Conservation (phyloP, 2,797 vertebrate species). For the Trachops cirrhosus region DNA sequence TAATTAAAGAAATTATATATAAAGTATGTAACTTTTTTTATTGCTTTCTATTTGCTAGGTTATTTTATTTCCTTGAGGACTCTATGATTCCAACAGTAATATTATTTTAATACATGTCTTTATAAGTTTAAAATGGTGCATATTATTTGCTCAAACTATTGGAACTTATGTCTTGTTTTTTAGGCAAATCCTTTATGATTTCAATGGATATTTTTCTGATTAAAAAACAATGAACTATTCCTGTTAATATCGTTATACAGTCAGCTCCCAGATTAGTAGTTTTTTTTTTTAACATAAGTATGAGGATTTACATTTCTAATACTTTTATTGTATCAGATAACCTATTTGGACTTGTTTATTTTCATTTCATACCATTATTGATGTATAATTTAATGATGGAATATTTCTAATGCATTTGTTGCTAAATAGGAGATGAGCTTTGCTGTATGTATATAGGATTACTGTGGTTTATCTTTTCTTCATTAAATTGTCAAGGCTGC, state of each 20-base stretch:
- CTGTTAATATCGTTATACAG: not conserved
- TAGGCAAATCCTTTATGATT: not conserved
- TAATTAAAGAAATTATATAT: not conserved
- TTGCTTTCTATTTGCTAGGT: not conserved
- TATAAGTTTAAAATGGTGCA: not conserved
- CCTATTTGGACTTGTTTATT: slow-evolving; percentile 60
- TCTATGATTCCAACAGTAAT: not conserved
- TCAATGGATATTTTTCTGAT: slow-evolving; percentile 31
- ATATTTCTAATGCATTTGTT: slow-evolving; percentile 78
- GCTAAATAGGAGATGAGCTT: slow-evolving; percentile 75
- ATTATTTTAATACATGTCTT: not conserved
- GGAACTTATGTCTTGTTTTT: not conserved
- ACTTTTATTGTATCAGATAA: slow-evolving; percentile 53
- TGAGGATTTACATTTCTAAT: slow-evolving; percentile 66
- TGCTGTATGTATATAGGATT: slow-evolving; percentile 73
- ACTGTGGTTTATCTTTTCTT: slow-evolving; percentile 79
- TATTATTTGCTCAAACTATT: not conserved
- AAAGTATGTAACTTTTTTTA: not conserved
- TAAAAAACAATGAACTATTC: not conserved
- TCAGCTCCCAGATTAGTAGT: slow-evolving; percentile 38
- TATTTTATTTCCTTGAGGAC: not conserved
- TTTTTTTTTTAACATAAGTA: slow-evolving; percentile 46
- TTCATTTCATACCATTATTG: slow-evolving; percentile 73
- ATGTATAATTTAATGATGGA: slow-evolving; percentile 77
- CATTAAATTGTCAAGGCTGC: slow-evolving; percentile 74